Base-by-base conservation (phyloP, 2,888 invertebrate species). In the Galerucella calmariensis region DNA sequence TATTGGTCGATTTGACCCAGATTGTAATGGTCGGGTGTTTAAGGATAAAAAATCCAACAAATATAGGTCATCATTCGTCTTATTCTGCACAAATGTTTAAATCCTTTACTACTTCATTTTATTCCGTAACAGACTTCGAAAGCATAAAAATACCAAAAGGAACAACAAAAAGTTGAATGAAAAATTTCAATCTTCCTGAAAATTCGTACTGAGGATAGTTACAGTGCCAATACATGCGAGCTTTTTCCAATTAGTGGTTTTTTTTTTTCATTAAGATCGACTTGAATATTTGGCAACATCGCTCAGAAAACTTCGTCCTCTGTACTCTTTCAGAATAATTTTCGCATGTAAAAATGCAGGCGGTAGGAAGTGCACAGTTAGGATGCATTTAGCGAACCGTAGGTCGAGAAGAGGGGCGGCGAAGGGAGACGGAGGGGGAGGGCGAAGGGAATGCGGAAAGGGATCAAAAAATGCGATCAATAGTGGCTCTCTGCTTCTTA, bases 401-500 rank as follows among this genome's bases (percentile, higher is more conserved):
- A 78, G 77, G 79, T 56, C 75, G 76, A 48, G 65, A 77, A 77
- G 74, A 79, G 73, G 78, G 79, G 62, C 76, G 77, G 69, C 73
- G 78, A 69, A 78, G 77, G 72, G 80, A 77, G 75, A 75, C 76
- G 79, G 77, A 79, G 82, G 75, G 76, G 63, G 77, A 79, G 81
- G 82, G 80, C 73, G 79, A 80, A 78, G 81, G 82, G 79, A 79
- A 83, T 82, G 83, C 83, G 85, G 85, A 86, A 86, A 85, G 86
- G 88, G 87, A 88, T 87, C 87, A 87, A 88, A 88, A 88, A 88
- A 87, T 88, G 86, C 88, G 88, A 88, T 88, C 88, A 88, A 88
- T 88, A 88, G 86, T 85, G 86, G 83, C 83, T 82, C 82, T 83
- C 84, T 86, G 83, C 86, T 87, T 87, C 87, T 87, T 88, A 87